Conservation (phyloP, 2,888 invertebrate species). For the Abrostola tripartita region DNA sequence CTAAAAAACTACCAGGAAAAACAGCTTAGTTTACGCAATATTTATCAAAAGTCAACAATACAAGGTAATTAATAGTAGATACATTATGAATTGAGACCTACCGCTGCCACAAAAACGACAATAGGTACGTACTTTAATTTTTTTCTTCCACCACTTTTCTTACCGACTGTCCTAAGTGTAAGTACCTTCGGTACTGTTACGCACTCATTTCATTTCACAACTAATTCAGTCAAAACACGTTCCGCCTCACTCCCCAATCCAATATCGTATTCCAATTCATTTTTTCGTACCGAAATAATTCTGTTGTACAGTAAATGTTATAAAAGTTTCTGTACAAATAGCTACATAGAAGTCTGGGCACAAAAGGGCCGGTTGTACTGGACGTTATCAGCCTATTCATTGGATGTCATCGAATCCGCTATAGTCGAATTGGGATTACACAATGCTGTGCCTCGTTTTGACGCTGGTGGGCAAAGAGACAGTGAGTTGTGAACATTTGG, state of each 20-base stretch:
- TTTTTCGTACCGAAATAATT: slow-evolving; percentile 47
- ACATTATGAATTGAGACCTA: not conserved
- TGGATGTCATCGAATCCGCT: slow-evolving; percentile 68
- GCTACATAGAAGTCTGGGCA: slow-evolving; percentile 37
- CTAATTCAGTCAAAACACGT: slow-evolving; percentile 31
- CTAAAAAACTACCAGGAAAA: not conserved
- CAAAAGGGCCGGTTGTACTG: slow-evolving; percentile 56
- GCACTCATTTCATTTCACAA: slow-evolving; percentile 29
- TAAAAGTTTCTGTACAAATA: slow-evolving; percentile 55
- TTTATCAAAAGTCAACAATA: slow-evolving; percentile 1
- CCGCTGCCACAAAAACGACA: slow-evolving; percentile 1
- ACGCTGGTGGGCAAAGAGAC: slow-evolving; percentile 32
- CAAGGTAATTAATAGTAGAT: slow-evolving; percentile 1
- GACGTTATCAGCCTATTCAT: slow-evolving; percentile 64
- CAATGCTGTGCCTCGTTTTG: slow-evolving; percentile 63
- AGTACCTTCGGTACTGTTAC: slow-evolving; percentile 16
- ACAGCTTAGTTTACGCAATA: not conserved
- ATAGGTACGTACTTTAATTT: not conserved
- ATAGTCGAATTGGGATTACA: slow-evolving; percentile 63
- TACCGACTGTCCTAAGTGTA: not conserved
- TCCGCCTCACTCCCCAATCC: slow-evolving; percentile 29
- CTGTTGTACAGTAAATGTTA: slow-evolving; percentile 42
- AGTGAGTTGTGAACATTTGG: slow-evolving; percentile 31
- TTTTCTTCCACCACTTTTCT: slow-evolving; percentile 12
- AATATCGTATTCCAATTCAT: slow-evolving; percentile 37